phyloP scores from a whole-genome alignment of 2,113 vertebrate genomes.

The Jaculus jaculus region DNA sequence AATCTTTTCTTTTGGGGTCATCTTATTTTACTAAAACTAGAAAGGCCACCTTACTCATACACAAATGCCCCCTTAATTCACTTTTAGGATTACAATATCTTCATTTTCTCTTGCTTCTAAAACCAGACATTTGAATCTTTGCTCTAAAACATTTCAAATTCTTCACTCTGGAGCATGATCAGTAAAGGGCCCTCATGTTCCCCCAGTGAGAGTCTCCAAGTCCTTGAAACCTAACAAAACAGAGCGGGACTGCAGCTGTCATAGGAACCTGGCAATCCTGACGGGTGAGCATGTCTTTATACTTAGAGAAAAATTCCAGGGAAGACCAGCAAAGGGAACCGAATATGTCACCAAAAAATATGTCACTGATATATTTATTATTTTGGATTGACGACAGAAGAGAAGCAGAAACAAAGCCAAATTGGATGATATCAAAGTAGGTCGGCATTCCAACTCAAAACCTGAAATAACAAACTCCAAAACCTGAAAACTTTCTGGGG shows the following conservation, averaged over 20 bases:
- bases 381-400: neutral
- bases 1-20: neutral
- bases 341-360: too few species aligned
- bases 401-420: neutral
- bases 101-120: neutral
- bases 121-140: neutral
- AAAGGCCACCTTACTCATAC: neutral
- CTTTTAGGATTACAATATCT: neutral
- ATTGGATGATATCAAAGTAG: neutral
- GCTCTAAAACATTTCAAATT: neutral
- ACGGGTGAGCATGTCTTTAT: neutral
- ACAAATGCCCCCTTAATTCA: neutral
- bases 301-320: neutral
- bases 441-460: neutral
- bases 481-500: neutral
- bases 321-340: neutral
- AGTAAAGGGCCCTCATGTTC: neutral
- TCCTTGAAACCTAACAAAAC: neutral
- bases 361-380: neutral
- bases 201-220: neutral
- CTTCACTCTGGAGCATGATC: neutral
- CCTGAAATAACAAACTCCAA: neutral
- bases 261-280: neutral
- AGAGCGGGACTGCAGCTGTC: neutral
- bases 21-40: neutral